These are phyloP conservation scores for Alauda arvensis DNA, from an alignment of 2,797 vertebrate species.

Conservation along the genomic window DNA sequence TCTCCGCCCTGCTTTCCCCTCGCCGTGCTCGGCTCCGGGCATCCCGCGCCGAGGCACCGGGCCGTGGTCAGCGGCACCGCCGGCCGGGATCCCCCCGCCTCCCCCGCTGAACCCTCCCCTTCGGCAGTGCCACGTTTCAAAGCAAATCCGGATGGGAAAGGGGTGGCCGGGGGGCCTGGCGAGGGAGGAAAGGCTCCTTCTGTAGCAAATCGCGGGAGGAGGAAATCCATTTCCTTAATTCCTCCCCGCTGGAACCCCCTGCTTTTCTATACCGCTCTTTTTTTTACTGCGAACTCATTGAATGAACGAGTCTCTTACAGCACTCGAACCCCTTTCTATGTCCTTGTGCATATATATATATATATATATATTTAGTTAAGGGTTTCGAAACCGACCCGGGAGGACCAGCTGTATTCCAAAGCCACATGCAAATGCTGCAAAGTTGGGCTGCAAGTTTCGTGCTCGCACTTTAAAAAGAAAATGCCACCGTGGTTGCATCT, in stretches of 20 bases:
- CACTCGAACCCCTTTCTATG: background rate
- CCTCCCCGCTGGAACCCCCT: background rate
- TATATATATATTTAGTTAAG: background rate
- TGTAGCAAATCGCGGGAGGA: conserved; percentile 25
- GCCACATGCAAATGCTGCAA: conserved; percentile 1
- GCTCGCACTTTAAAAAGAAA: background rate
- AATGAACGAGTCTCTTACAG: conserved; percentile 17
- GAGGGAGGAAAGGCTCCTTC: conserved; percentile 33
- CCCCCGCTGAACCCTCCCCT: conserved; percentile 41
- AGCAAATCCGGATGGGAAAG: conserved; percentile 60
- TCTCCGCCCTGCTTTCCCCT: conserved; percentile 43
- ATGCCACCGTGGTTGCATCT: background rate
- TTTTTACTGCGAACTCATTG: background rate
- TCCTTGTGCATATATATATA: no score
- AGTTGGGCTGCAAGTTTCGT: background rate
- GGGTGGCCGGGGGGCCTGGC: conserved; percentile 50
- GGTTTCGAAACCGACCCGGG: background rate
- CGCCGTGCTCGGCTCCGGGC: background rate
- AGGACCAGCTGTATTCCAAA: conserved; percentile 4
- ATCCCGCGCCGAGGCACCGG: background rate
- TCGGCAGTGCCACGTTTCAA: conserved; percentile 87
- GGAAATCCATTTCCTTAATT: conserved; percentile 35
- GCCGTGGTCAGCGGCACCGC: background rate
- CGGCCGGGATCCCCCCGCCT: background rate
- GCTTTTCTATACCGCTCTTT: background rate